Evolutionary conservation across 2,888 invertebrate genomes (phyloP).

Genomic region (Clanis bilineata): DNA sequence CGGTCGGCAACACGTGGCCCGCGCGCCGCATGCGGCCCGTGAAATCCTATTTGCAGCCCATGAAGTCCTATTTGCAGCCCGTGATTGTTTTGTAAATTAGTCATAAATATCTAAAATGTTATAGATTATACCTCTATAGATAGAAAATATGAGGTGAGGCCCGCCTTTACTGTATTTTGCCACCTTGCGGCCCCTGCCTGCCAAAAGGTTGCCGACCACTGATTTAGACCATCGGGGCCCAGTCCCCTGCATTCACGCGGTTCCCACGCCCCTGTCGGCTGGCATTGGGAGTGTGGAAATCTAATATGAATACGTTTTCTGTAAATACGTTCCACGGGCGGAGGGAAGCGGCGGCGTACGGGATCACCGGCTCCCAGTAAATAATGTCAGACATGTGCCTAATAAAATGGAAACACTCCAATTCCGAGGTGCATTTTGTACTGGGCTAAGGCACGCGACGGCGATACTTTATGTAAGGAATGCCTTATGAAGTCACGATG

Average conservation of each 20-base stretch:
- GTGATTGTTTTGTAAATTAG: too few relatives aligned
- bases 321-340: conserved; percentile 60
- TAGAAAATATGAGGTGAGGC: too few relatives aligned
- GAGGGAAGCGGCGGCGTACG: conserved; percentile 53
- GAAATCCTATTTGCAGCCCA: too few relatives aligned
- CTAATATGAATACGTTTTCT: conserved; percentile 80
- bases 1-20: too few relatives aligned
- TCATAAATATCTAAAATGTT: too few relatives aligned
- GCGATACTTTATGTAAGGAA: neutral
- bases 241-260: neutral
- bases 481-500: neutral
- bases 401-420: conserved; percentile 45
- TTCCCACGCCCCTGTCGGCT: conserved; percentile 23
- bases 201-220: too few relatives aligned
- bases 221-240: neutral
- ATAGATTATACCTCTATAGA: too few relatives aligned
- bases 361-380: conserved; percentile 54
- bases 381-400: conserved; percentile 55
- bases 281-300: conserved; percentile 72
- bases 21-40: too few relatives aligned
- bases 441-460: neutral
- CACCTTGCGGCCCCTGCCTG: too few relatives aligned
- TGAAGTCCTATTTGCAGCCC: too few relatives aligned
- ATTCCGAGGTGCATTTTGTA: conserved; percentile 25
- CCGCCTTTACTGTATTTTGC: too few relatives aligned